These are phyloP conservation scores for Sus scrofa DNA, from an alignment of 2,113 vertebrate species.

Conservation along the genomic window T2T-Sscrofa CM000824.6:45155501-45156000, in stretches of 20 bases:
- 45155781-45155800: no score
- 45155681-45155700: neutral
- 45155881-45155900: no score
- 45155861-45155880: no score
- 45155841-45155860: no score
- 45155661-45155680: neutral
- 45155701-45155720: neutral
- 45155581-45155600: neutral
- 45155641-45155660: neutral
- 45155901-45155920: no score
- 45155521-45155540: neutral
- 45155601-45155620: neutral
- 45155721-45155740: no score
- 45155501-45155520: neutral
- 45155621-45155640: neutral
- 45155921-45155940: no score
- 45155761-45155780: no score
- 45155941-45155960: no score
- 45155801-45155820: no score
- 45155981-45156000: neutral
- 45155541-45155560: neutral
- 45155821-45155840: no score
- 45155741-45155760: no score
- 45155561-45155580: neutral
- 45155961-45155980: neutral